phyloP scores from a whole-genome alignment of 2,888 invertebrate species.

The Kryphioiulus occultus region DNA sequence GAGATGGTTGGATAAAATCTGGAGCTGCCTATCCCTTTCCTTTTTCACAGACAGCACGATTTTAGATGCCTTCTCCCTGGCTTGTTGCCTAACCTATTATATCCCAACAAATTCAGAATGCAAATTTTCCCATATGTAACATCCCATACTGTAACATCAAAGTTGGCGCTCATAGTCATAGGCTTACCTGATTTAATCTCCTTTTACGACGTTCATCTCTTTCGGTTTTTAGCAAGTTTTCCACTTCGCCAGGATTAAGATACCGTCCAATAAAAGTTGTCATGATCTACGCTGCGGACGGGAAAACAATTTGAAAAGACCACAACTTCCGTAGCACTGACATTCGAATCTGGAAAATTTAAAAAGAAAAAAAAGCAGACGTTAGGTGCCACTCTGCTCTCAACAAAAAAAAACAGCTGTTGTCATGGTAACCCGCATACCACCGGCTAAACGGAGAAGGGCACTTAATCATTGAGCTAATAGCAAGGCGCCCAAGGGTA shows the following conservation, averaged over 20 bases:
- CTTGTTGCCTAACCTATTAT: slow-evolving; percentile 13
- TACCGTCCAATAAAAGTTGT: slow-evolving; percentile 25
- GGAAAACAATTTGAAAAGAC: not conserved
- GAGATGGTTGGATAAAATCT: not conserved
- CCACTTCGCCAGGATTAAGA: slow-evolving; percentile 33
- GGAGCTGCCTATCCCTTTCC: not conserved
- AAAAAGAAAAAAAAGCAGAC: not conserved
- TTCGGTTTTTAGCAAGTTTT: not conserved
- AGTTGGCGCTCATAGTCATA: too few species aligned
- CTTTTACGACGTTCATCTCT: not conserved
- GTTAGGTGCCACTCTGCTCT: not conserved
- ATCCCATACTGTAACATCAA: too few species aligned
- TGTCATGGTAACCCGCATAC: not conserved
- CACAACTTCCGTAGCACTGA: too few species aligned
- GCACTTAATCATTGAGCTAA: not conserved
- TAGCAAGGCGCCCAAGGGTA: not conserved
- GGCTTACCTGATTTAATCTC: slow-evolving; percentile 37
- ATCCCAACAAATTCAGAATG: too few species aligned
- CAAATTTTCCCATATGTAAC: too few species aligned
- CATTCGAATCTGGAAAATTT: too few species aligned
- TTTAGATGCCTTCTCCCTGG: slow-evolving; percentile 4
- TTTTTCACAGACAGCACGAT: not conserved
- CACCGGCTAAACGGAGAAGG: not conserved
- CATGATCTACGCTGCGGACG: not conserved
- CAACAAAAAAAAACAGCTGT: not conserved